Evolutionary conservation across 2,888 invertebrate genomes (phyloP).

Genomic region (Slavum lentiscoides): DNA sequence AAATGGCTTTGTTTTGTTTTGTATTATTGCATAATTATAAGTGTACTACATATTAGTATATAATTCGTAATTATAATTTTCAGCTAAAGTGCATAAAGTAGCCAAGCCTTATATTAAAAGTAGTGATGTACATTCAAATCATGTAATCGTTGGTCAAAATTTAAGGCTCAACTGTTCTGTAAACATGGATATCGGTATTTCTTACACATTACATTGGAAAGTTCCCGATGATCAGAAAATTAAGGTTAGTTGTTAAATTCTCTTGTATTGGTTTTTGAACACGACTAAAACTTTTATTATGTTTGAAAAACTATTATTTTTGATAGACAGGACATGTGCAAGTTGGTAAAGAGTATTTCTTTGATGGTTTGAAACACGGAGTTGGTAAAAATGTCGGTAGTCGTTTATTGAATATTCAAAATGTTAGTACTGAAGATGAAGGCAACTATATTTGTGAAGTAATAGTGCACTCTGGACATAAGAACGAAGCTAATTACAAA

Average conservation of each 20-base stretch:
- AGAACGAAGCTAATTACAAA: constrained; percentile 55
- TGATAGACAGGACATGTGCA: constrained; percentile 5
- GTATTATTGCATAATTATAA: neutral
- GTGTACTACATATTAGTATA: neutral
- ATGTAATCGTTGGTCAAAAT: constrained; percentile 59
- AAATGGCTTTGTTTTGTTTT: neutral
- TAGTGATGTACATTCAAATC: constrained; percentile 57
- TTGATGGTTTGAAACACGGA: constrained; percentile 5
- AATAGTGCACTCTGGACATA: constrained; percentile 57
- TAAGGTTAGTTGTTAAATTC: constrained; percentile 51
- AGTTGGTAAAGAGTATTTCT: constrained; percentile 12
- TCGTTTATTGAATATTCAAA: constrained; percentile 59
- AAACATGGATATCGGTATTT: constrained; percentile 56
- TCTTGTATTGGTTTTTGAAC: neutral
- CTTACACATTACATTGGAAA: constrained; percentile 59
- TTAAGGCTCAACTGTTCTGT: constrained; percentile 59
- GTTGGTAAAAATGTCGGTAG: constrained; percentile 37
- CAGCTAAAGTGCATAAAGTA: constrained; percentile 27
- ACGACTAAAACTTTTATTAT: neutral
- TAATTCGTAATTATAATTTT: constrained; percentile 26
- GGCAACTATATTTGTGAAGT: constrained; percentile 61
- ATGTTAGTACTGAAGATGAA: constrained; percentile 59
- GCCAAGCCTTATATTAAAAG: constrained; percentile 55
- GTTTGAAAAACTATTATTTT: constrained; percentile 2
- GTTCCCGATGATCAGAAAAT: constrained; percentile 57